These are phyloP conservation scores for Stenchaetothrips biformis DNA, from an alignment of 2,888 invertebrate genomes.

Conservation along the genomic window DNA sequence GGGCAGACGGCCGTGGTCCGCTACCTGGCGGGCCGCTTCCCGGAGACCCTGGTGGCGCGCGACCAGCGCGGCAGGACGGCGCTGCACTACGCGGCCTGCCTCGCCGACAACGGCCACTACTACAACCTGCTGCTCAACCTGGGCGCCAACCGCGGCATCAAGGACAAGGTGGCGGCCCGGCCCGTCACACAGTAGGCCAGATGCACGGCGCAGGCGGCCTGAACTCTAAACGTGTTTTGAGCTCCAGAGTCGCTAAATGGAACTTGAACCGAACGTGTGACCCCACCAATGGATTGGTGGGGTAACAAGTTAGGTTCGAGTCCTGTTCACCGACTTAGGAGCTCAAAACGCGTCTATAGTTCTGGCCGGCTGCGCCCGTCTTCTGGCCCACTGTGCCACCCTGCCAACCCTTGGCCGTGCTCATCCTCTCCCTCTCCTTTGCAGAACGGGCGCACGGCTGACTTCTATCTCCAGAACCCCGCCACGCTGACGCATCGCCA, in stretches of 20 bases:
- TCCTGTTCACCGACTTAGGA: too few species aligned
- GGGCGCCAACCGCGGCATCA: constrained; percentile 75
- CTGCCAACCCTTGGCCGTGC: neutral
- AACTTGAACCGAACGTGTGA: too few species aligned
- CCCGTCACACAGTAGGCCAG: too few species aligned
- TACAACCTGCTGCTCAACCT: constrained; percentile 79
- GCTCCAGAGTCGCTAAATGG: too few species aligned
- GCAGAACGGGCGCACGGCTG: constrained; percentile 72
- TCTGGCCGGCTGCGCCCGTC: too few species aligned
- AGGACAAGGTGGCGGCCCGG: constrained; percentile 66
- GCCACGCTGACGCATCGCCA: constrained; percentile 63
- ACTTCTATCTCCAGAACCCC: constrained; percentile 68
- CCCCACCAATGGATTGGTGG: too few species aligned
- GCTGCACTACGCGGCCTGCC: constrained; percentile 78
- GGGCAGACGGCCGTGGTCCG: constrained; percentile 75
- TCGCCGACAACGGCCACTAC: constrained; percentile 81
- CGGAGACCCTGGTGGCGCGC: constrained; percentile 75
- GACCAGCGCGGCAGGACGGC: constrained; percentile 81
- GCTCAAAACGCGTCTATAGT: too few species aligned
- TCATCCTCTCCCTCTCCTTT: constrained; percentile 36
- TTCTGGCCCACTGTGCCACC: too few species aligned
- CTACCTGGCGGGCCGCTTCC: constrained; percentile 62
- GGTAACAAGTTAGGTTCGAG: too few species aligned
- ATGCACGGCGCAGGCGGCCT: too few species aligned
- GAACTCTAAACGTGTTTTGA: too few species aligned